Base-by-base conservation (phyloP, 2,888 invertebrate species). In the Thecophora atra region DNA sequence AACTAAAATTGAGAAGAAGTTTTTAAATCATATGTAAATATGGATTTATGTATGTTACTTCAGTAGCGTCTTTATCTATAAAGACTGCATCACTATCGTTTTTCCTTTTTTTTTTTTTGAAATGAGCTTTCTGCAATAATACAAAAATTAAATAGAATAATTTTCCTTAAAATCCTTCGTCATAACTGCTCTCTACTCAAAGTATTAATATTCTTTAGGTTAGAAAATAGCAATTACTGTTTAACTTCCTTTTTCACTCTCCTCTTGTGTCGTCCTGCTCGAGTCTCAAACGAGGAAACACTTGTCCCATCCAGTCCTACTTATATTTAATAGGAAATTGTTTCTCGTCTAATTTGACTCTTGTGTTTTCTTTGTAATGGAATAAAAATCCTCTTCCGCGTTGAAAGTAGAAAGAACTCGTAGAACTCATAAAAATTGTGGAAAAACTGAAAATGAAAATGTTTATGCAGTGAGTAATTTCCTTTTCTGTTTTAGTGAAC, bases 311-410 rank as follows among this genome's bases (percentile, higher is more conserved):
- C 60, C 24, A 65, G 51, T 52, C n/a, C 44, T 17, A 60, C 60
- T 11, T 17, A 60, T 4, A 30, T 6, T 60, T 56, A 3, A n/a
- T n/a, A n/a, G n/a, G n/a, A n/a, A 8, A 17, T 24, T 2, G 15
- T 47, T 7, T 15, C 47, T 51, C 24, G 37, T 37, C 37, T 11
- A 37, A 37, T 37, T 37, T 65, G 7, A 13, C 26, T 19, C 44
- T 24, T 68, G 26, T 74, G 70, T 74, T 74, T 37, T 70, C 68
- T 72, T 70, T 72, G 17, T 42, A 51, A 58, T 52, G n/a, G n/a
- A n/a, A n/a, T n/a, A n/a, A n/a, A 67, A 63, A 62, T 60, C 42
- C 72, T 78, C 73, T 76, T 80, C 80, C 76, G 76, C 69, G 71
- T 69, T 56, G 64, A 60, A 71, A 66, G 28, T 51, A 71, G 70